A percentile compares a stretch with the other conserved stretches of the same genome.
Evolutionary conservation across 2,113 vertebrate genomes (phyloP).

Genomic region (Caranx melampygus): DNA sequence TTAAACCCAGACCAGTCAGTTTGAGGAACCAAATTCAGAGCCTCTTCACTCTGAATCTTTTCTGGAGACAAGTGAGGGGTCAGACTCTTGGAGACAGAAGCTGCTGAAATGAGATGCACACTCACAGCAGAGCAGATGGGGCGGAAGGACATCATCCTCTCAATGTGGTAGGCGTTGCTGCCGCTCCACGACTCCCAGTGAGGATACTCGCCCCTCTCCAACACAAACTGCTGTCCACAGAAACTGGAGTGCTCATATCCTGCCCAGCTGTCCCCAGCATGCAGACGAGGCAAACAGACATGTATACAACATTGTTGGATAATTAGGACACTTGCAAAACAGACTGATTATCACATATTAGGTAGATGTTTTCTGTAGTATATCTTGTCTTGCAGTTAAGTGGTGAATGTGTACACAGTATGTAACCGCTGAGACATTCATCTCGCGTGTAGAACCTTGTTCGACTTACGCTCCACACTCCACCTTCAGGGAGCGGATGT

Average conservation of each 20-base stretch:
- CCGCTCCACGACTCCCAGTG: slow-evolving; percentile 98
- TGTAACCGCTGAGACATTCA: neutral
- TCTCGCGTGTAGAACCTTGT: neutral
- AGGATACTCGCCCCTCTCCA: slow-evolving; percentile 97
- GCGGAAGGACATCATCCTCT: slow-evolving; percentile 97
- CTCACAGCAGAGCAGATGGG: slow-evolving; percentile 96
- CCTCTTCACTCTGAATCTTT: neutral
- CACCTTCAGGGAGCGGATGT: slow-evolving; percentile 94
- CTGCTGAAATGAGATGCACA: slow-evolving; percentile 44
- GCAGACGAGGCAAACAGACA: slow-evolving; percentile 20
- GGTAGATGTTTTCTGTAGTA: neutral
- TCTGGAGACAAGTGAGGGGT: neutral
- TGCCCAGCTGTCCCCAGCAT: slow-evolving; percentile 86
- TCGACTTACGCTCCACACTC: slow-evolving; percentile 94
- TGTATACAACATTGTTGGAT: neutral
- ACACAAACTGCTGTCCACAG: slow-evolving; percentile 96
- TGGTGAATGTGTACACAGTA: no score
- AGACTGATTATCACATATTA: neutral
- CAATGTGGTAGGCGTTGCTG: slow-evolving; percentile 96
- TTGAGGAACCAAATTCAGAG: neutral
- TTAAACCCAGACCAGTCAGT: neutral
- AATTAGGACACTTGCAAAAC: slow-evolving; percentile 3
- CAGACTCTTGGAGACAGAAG: neutral
- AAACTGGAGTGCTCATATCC: slow-evolving; percentile 96
- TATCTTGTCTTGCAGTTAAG: no score